Conservation (phyloP, 30 jellyfish, hydroid and myxozoan species). For the Calvadosia cruxmelitensis region DNA sequence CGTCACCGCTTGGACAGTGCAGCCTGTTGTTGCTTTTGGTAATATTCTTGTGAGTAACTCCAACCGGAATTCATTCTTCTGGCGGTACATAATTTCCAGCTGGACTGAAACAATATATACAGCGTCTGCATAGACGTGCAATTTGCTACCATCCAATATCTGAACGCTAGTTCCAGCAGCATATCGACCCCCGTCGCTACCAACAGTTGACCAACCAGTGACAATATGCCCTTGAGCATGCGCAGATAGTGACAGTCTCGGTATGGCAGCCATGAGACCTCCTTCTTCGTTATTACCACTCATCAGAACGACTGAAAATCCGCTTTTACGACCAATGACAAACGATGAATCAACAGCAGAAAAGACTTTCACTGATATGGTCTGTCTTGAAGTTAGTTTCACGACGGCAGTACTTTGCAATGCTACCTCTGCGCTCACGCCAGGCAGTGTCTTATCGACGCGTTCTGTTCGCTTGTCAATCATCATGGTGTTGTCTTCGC, state of each 20-base stretch:
- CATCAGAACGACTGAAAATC: constrained; percentile 23
- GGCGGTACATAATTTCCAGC: background rate
- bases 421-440: background rate
- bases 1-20: no score
- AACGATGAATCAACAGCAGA: constrained; percentile 29
- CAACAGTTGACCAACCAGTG: background rate
- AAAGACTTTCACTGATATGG: constrained; percentile 28
- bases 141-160: background rate
- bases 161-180: background rate
- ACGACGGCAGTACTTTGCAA: background rate
- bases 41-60: no score
- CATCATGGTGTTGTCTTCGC: background rate
- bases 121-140: background rate
- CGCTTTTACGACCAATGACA: constrained; percentile 34
- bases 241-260: background rate
- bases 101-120: background rate
- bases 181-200: background rate
- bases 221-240: background rate
- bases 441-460: background rate
- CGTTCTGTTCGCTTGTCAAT: background rate
- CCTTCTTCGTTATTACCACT: background rate
- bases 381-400: background rate
- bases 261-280: background rate
- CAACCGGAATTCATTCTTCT: background rate
- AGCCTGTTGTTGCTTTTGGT: no score